Evolutionary conservation across 2,113 vertebrate genomes (phyloP).

Genomic region (Mesoclemmys tuberculata): DNA sequence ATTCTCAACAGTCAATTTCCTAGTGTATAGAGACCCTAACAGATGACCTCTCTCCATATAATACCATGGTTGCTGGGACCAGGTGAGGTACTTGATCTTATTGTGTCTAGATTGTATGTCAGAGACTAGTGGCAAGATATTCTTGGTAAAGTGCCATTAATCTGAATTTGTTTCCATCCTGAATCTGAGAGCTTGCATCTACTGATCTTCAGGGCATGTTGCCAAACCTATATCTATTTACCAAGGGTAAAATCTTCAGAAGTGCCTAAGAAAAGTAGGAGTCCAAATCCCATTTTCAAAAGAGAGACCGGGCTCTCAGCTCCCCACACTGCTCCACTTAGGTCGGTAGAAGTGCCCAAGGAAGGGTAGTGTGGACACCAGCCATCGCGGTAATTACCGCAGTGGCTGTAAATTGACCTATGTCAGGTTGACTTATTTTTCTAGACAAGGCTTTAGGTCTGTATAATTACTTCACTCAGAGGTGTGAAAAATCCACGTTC

Average conservation of each 20-base stretch:
- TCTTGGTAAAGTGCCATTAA: not conserved
- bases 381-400: no score
- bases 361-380: no score
- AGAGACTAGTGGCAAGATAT: not conserved
- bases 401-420: no score
- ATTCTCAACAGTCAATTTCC: not conserved
- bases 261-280: not conserved
- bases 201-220: not conserved
- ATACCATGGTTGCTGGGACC: not conserved
- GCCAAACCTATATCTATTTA: not conserved
- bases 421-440: no score
- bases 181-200: not conserved
- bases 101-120: not conserved
- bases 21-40: not conserved
- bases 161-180: not conserved
- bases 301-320: not conserved
- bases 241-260: not conserved
- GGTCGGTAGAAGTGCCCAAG: no score
- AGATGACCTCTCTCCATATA: not conserved
- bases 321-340: no score
- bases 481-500: no score
- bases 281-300: not conserved
- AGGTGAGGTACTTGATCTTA: not conserved
- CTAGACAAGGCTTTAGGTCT: no score
- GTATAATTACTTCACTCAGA: no score